phyloP scores from a whole-genome alignment of 2,888 invertebrate genomes.

The Escarpia spicata region DNA sequence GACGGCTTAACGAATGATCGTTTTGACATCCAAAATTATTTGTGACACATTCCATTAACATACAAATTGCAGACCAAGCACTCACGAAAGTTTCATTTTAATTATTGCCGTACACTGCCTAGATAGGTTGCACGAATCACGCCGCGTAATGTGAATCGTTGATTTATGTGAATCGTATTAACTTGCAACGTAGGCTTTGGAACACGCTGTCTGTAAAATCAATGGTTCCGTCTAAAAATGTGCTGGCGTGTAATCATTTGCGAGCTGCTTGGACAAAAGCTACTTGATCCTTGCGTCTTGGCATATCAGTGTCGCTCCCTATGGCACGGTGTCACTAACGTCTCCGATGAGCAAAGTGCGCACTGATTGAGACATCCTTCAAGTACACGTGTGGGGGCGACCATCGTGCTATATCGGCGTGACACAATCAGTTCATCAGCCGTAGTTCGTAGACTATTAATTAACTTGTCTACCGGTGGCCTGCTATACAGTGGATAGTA shows the following conservation, averaged over 20 bases:
- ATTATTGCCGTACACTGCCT: background rate
- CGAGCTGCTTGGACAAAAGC: background rate
- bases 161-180: background rate
- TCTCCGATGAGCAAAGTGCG: background rate
- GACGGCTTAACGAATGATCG: background rate
- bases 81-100: background rate
- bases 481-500: background rate
- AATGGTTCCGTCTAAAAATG: background rate
- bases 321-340: background rate
- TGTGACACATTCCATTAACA: background rate
- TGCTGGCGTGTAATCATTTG: background rate
- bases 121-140: too few species aligned
- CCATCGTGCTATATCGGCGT: background rate
- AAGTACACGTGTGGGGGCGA: background rate
- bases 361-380: background rate
- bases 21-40: background rate
- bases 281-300: background rate
- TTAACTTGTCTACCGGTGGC: background rate
- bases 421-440: too few species aligned
- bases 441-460: background rate
- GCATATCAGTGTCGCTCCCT: background rate
- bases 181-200: background rate
- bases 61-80: background rate
- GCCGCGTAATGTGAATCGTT: too few species aligned
- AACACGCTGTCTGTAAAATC: background rate